Evolutionary conservation across 2,797 vertebrate species (phyloP).

Genomic region (Anguilla marmorata): DNA sequence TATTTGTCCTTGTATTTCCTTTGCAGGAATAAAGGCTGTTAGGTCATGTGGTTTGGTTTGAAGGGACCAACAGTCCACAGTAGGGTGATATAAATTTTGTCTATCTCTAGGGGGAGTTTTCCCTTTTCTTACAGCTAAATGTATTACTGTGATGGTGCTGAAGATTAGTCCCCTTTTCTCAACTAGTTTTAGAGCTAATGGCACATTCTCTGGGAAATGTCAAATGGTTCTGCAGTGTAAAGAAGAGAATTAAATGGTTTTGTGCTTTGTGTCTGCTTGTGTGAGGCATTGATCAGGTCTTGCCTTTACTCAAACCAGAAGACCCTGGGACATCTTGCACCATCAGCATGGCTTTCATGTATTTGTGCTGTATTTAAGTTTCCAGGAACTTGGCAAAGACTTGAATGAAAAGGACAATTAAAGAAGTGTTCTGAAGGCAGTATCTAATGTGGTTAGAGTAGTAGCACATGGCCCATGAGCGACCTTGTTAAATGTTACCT

Average conservation of each 20-base stretch:
- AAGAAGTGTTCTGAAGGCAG: neutral
- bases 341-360: neutral
- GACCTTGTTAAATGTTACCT: neutral
- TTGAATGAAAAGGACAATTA: neutral
- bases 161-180: neutral
- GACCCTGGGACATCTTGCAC: neutral
- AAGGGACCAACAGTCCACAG: neutral
- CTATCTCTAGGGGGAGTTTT: neutral
- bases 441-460: neutral
- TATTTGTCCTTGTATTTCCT: neutral
- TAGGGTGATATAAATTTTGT: neutral
- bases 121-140: neutral
- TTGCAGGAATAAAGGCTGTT: neutral
- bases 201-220: neutral
- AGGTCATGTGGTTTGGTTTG: neutral
- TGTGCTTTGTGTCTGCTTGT: neutral
- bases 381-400: neutral
- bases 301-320: neutral
- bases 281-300: conserved; percentile 1
- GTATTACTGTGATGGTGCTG: neutral
- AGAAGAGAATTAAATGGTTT: neutral
- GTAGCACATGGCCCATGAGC: neutral
- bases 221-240: neutral
- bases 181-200: neutral
- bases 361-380: neutral